Percentiles rank a stretch among this genome's conserved stretches.
phyloP scores from a whole-genome alignment of 2,797 vertebrate species.

The Sebastes iracundus region DNA sequence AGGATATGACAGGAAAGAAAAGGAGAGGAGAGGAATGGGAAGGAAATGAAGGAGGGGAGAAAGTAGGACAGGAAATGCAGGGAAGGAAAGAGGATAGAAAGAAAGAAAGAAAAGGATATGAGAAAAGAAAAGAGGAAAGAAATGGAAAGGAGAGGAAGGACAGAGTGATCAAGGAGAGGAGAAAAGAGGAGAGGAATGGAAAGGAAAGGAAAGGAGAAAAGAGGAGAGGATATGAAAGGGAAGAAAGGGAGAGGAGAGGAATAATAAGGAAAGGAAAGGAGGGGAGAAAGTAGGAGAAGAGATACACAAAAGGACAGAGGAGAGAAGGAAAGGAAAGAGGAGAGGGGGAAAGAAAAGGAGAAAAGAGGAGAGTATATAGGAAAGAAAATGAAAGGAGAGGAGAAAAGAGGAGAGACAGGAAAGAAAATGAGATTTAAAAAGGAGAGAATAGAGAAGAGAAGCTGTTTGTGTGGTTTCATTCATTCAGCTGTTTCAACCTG shows the following conservation, averaged over 20 bases:
- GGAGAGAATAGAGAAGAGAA: not conserved
- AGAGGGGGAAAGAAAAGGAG: not conserved
- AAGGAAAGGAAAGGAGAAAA: too few relatives aligned
- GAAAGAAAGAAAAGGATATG: not conserved
- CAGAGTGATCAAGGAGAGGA: not conserved
- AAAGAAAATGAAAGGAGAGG: not conserved
- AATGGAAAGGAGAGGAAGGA: not conserved
- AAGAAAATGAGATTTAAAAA: too few relatives aligned
- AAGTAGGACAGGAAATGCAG: not conserved
- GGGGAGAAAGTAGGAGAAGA: not conserved
- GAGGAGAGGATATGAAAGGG: not conserved
- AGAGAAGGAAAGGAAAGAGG: not conserved
- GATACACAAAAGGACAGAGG: not conserved
- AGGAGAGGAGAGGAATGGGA: not conserved
- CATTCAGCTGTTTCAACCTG: constrained; percentile 15
- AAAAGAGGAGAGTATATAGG: not conserved
- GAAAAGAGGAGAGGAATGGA: too few relatives aligned
- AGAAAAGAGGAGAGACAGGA: not conserved
- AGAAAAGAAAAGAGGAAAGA: not conserved
- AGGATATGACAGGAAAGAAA: not conserved
- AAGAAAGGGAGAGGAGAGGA: not conserved
- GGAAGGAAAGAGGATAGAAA: not conserved
- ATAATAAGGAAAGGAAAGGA: not conserved
- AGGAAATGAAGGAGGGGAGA: not conserved
- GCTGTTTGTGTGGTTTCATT: not conserved